Evolutionary conservation across 2,797 vertebrate genomes (phyloP), one percentile per base, ranked within the genome.

Genomic region (Carapus acus): DNA sequence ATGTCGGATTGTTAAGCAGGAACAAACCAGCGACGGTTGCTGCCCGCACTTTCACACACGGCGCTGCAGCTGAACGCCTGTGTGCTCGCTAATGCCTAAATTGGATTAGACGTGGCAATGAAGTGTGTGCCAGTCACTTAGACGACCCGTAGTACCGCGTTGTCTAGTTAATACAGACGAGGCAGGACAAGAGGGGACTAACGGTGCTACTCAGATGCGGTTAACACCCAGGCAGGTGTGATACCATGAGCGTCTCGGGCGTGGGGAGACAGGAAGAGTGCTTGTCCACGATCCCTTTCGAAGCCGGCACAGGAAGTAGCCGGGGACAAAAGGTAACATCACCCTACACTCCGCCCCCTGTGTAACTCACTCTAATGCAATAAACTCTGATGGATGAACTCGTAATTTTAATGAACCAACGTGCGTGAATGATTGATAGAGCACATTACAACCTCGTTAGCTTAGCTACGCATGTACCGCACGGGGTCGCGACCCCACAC

Each of bases 41-140:
- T 18, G 49, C 43, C n/a, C 36, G 49, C 50, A 69, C 73, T 73
- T 65, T 69, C 69, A 41, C 58, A 52, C n/a, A n/a, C n/a, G 67
- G 2, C 18, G 54, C 67, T 63, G 43, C 59, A 49, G 54, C 71
- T 77, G 67, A 50, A 63, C 43, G 64, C 53, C 46, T 66, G 36
- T 37, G 33, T 40, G 69, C 64, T n/a, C 43, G 63, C 72, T 85
- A 86, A 86, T 80, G 44, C 79, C 63, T 82, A 79, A 86, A 87
- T 86, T 81, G 83, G 86, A 87, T 88, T 86, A 86, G 75, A 49
- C 64, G 47, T 68, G 66, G 62, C 51, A 46, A 76, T 71, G 43
- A 65, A 76, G 58, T 58, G 58, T 58, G 58, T 49, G 70, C 65
- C 38, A 58, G 43, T 77, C 51, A 55, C 64, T 80, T 54, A 61